Conservation (phyloP, 2,113 vertebrate species). For the Phainopepla nitens region DNA sequence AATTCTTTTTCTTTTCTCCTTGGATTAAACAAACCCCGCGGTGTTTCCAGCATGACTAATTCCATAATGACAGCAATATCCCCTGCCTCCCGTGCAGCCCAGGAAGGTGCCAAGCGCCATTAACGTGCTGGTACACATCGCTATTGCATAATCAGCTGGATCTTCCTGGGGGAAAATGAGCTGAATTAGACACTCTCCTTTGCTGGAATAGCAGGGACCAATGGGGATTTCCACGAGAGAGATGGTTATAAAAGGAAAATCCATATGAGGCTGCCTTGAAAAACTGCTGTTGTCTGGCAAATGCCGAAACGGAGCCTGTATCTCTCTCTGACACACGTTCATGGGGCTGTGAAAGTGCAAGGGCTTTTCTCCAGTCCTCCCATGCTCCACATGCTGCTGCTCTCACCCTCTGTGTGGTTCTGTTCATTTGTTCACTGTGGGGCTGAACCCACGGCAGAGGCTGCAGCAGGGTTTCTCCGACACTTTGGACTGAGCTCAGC, state of each 20-base stretch:
- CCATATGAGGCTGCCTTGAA: not conserved
- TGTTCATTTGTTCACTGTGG: not conserved
- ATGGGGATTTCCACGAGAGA: not conserved
- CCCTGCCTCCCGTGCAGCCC: constrained; percentile 40
- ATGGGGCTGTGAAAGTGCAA: not conserved
- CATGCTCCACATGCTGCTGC: not conserved
- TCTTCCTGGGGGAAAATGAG: constrained; percentile 31
- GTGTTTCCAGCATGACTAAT: constrained; percentile 52
- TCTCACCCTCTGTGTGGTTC: not conserved
- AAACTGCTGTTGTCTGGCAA: not conserved
- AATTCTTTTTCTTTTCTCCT: not conserved
- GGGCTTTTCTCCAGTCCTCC: not conserved
- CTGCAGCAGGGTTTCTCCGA: not conserved
- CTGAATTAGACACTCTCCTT: not conserved
- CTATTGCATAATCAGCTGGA: constrained; percentile 39
- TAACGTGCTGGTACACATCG: constrained; percentile 30
- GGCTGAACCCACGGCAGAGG: not conserved
- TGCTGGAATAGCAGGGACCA: not conserved
- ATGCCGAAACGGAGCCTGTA: not conserved
- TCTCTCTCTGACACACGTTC: not conserved
- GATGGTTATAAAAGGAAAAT: constrained; percentile 34
- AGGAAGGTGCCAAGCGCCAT: constrained; percentile 38
- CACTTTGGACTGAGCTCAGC: not conserved
- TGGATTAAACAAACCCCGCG: constrained; percentile 22
- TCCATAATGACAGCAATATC: constrained; percentile 42